These are phyloP conservation scores for Scrobipalpa atriplicella DNA, from an alignment of 2,888 invertebrate species.

Conservation along the genomic window DNA sequence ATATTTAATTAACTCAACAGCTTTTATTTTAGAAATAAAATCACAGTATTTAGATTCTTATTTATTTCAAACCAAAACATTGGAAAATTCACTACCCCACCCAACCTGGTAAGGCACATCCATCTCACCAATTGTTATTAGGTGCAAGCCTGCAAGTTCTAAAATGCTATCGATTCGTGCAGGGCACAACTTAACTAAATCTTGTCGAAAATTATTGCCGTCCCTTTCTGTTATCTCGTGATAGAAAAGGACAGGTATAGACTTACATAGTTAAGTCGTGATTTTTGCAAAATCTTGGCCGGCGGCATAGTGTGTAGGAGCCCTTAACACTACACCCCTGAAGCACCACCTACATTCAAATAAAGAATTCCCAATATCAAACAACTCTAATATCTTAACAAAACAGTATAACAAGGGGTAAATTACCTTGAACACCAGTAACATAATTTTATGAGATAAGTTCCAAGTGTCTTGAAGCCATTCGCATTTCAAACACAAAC, in stretches of 20 bases:
- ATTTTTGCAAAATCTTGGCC: too few relatives aligned
- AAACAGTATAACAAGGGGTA: background rate
- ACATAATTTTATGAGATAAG: too few relatives aligned
- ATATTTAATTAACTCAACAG: background rate
- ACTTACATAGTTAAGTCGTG: too few relatives aligned
- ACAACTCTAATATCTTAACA: background rate
- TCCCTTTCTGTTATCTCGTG: too few relatives aligned
- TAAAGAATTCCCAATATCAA: background rate
- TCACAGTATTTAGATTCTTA: background rate
- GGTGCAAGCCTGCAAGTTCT: background rate
- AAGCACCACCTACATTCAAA: background rate
- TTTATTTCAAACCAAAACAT: slow-evolving; percentile 12
- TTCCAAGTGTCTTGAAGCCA: too few relatives aligned
- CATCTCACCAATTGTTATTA: slow-evolving; percentile 25
- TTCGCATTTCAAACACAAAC: background rate
- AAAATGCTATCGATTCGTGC: too few relatives aligned
- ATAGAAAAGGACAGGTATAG: too few relatives aligned
- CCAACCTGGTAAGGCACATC: slow-evolving; percentile 38
- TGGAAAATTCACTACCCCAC: slow-evolving; percentile 19
- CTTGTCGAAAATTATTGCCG: too few relatives aligned
- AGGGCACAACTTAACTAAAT: too few relatives aligned
- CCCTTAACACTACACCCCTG: background rate
- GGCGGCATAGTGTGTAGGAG: too few relatives aligned
- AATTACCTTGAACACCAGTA: background rate
- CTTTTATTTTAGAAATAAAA: background rate